Percentiles rank a stretch among this genome's conserved stretches.
Conservation (phyloP, 37 sponge, comb jelly and placozoan genomes). For the Crambe crambe region DNA sequence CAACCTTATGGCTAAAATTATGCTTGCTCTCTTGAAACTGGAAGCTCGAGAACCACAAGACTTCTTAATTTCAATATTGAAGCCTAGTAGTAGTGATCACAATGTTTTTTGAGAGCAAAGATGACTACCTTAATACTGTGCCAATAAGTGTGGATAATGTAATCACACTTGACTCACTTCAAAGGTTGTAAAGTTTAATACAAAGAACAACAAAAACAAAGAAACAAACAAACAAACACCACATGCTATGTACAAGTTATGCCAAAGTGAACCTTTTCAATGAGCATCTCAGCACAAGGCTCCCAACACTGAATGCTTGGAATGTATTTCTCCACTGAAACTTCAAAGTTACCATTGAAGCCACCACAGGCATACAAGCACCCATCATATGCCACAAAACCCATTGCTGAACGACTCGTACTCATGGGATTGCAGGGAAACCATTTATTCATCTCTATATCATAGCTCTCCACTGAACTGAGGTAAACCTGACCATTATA, state of each 20-base stretch:
- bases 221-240: not conserved
- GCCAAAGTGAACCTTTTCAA: conserved; percentile 51
- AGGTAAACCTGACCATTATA: conserved; percentile 54
- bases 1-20: not conserved
- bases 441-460: too few species aligned
- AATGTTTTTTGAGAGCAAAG: not conserved
- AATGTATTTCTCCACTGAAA: conserved; percentile 42
- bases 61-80: too few species aligned
- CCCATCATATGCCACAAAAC: conserved; percentile 38
- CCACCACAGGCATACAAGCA: conserved; percentile 64
- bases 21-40: too few species aligned
- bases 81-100: too few species aligned
- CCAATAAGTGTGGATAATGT: too few species aligned
- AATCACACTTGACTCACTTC: too few species aligned
- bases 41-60: too few species aligned
- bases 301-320: conserved; percentile 34
- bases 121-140: too few species aligned
- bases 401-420: conserved; percentile 51
- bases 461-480: conserved; percentile 54
- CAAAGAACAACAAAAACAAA: too few species aligned
- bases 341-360: conserved; percentile 49
- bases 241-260: conserved; percentile 26
- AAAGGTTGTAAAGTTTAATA: too few species aligned
- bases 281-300: conserved; percentile 11
- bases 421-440: too few species aligned